Evolutionary conservation across 2,113 vertebrate species (phyloP).

Genomic region (Channa maculata): DNA sequence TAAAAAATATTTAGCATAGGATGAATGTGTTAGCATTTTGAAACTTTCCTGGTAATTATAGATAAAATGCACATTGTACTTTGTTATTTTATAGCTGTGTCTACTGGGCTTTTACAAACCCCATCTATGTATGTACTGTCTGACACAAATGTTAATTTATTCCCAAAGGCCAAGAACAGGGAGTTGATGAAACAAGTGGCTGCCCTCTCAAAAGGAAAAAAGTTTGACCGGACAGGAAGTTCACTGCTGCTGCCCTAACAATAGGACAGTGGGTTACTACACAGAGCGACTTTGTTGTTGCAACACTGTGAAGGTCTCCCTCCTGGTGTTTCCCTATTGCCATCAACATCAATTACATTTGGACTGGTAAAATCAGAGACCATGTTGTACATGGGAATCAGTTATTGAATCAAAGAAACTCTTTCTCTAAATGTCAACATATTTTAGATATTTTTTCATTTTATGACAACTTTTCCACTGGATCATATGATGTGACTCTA

Average conservation of each 20-base stretch:
- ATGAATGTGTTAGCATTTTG: too few species aligned
- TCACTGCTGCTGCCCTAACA: constrained; percentile 92
- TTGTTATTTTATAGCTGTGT: not conserved
- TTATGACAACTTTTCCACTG: constrained; percentile 65
- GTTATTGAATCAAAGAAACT: constrained; percentile 55
- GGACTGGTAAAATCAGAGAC: constrained; percentile 56
- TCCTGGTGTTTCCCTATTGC: constrained; percentile 65
- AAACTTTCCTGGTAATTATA: too few species aligned
- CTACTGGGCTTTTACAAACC: not conserved
- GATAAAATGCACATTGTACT: too few species aligned
- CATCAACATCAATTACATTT: constrained; percentile 57
- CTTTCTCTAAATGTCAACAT: constrained; percentile 61
- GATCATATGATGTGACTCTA: constrained; percentile 54
- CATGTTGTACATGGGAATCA: constrained; percentile 67
- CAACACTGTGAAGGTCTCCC: constrained; percentile 87
- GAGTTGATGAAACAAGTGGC: constrained; percentile 98
- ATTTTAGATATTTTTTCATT: constrained; percentile 75
- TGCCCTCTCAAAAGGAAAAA: constrained; percentile 98
- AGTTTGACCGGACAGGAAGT: constrained; percentile 96
- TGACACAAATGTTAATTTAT: constrained; percentile 54
- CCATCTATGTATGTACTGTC: not conserved
- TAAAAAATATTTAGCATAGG: too few species aligned
- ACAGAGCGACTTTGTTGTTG: constrained; percentile 66
- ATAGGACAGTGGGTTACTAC: constrained; percentile 58
- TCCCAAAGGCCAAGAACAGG: constrained; percentile 93